Percentiles rank a stretch among this genome's conserved stretches.
Evolutionary conservation across 2,113 vertebrate species (phyloP).

Genomic region (Caloenas nicobarica): DNA sequence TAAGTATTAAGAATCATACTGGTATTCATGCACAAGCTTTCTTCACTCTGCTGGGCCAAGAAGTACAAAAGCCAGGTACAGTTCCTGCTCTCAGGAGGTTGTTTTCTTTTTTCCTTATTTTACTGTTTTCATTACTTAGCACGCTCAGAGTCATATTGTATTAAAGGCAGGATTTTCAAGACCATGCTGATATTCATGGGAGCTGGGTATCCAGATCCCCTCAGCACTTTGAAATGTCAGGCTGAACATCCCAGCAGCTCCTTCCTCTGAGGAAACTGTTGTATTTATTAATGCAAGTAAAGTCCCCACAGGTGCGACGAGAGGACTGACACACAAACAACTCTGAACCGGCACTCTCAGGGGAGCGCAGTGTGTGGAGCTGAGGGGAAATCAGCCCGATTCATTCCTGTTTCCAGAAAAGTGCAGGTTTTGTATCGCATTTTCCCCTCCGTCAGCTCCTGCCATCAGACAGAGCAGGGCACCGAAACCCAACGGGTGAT

Average conservation of each 20-base stretch:
- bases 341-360: accelerated
- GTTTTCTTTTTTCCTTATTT: neutral
- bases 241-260: neutral
- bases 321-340: neutral
- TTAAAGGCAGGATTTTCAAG: neutral
- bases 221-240: accelerated
- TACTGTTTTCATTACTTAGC: neutral
- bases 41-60: neutral
- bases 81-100: neutral
- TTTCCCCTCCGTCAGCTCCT: neutral
- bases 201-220: neutral
- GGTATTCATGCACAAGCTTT: neutral
- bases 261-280: neutral
- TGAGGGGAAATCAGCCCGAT: neutral
- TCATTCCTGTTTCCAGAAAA: neutral
- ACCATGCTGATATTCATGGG: neutral
- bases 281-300: accelerated
- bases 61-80: neutral
- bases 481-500: accelerated
- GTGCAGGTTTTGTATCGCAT: accelerated
- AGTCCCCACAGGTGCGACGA: neutral
- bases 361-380: accelerated
- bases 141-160: accelerated
- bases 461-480: neutral
- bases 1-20: neutral